Base-by-base conservation (phyloP, 2,113 vertebrate genomes). In the Phrynocephalus versicolor region DNA sequence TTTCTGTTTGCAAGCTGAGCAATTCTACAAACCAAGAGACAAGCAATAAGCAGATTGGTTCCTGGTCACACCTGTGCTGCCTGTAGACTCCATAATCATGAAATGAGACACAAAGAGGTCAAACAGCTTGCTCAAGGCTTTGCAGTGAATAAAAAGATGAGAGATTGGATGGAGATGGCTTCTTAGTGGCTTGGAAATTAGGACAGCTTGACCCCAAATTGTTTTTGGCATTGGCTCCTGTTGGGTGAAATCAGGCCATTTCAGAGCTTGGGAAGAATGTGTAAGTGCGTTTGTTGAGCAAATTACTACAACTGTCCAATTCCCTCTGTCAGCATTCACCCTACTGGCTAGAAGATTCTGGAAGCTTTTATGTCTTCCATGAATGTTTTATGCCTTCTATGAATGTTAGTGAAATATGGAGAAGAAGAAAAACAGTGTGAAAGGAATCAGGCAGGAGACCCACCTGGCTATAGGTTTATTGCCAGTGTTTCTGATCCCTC, bases 1-100 rank as follows among this genome's bases (percentile, higher is more conserved):
- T 83, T 75, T 72, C 57, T 78, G 45, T 58, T 86, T 86, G 79
- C 91, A 87, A 58, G 1, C 83, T 81, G 88, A 37, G 74, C 25
- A 58, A 37, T 27, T 14, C 79, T 45, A 14, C 30, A 87, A 65
- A 51, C 14, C 5, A 7, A 86, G 62, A 93, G 39, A 12, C 12
- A 70, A 78, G 72, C 51, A 79, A 58, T 5, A 77, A 90, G 21
- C 15, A 85, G 25, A n/a, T 90, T 65, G 90, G 45, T 4, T 85
- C 82, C 57, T 55, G 27, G 79, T n/a, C 70, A 84, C 23, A 71
- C 55, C 55, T 78, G 77, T 3, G 58, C 14, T 21, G 2, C 30
- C 8, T 60, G 21, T 1, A 72, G 75, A 74, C 39, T 64, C 62
- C 83, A 78, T 83, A 74, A 82, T 0, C 19, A 45, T 51, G 57